phyloP scores from a whole-genome alignment of 2,797 vertebrate species.

The Paguma larvata region DNA sequence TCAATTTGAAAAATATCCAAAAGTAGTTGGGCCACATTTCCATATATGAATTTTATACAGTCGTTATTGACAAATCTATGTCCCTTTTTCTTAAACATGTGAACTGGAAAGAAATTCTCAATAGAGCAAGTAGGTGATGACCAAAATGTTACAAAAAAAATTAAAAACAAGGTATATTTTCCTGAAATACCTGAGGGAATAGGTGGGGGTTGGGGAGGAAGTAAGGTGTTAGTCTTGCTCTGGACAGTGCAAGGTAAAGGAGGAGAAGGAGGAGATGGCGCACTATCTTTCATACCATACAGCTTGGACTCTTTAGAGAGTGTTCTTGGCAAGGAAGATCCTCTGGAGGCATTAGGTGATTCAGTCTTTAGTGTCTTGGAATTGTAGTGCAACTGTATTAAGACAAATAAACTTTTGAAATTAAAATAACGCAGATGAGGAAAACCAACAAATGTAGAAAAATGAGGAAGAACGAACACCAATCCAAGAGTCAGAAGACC shows the following conservation, averaged over 20 bases:
- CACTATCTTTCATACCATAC: slow-evolving; percentile 98
- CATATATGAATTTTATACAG: not conserved
- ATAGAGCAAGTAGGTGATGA: slow-evolving; percentile 76
- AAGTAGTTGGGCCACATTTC: not conserved
- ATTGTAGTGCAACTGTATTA: slow-evolving; percentile 96
- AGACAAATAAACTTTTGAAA: slow-evolving; percentile 60
- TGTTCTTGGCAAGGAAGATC: slow-evolving; percentile 97
- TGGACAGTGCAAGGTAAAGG: slow-evolving; percentile 93
- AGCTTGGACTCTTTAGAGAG: slow-evolving; percentile 99
- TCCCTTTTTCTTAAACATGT: not conserved
- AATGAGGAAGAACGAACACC: not conserved
- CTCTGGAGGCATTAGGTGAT: slow-evolving; percentile 96
- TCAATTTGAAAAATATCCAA: slow-evolving; percentile 23
- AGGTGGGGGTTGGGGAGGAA: slow-evolving; percentile 98
- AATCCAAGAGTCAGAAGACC: not conserved
- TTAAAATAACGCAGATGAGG: slow-evolving; percentile 11
- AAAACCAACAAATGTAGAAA: not conserved
- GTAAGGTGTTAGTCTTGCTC: slow-evolving; percentile 97
- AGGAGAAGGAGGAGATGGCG: slow-evolving; percentile 90
- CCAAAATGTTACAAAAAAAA: slow-evolving; percentile 51
- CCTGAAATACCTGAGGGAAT: slow-evolving; percentile 95
- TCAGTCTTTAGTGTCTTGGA: slow-evolving; percentile 99
- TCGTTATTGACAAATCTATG: not conserved
- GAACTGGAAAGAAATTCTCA: slow-evolving; percentile 34
- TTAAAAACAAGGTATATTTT: slow-evolving; percentile 67